Conservation (phyloP, 1,140 invertebrate species). For the Ooceraea biroi region DNA sequence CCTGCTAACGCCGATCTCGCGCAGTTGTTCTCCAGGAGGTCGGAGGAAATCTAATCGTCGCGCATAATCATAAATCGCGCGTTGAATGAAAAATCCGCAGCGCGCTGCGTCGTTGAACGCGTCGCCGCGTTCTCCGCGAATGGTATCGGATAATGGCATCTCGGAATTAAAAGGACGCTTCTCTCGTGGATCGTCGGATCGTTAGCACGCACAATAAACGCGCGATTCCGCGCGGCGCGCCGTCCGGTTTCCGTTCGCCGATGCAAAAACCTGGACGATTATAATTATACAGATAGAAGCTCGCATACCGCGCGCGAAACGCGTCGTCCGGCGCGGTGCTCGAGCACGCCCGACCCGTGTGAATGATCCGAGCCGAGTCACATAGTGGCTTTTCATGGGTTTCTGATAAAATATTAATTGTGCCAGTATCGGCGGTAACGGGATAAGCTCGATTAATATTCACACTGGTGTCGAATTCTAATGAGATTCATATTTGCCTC, state of each 20-base stretch:
- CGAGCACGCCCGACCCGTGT: background rate
- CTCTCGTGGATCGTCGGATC: constrained; percentile 12
- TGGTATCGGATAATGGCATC: constrained; percentile 31
- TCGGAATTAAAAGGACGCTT: constrained; percentile 35
- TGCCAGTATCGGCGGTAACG: background rate
- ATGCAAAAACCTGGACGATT: constrained; percentile 15
- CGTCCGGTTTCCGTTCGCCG: constrained; percentile 5
- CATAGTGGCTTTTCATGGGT: no score
- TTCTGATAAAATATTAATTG: background rate
- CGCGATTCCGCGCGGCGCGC: background rate
- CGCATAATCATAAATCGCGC: constrained; percentile 47
- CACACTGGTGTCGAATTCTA: constrained; percentile 21
- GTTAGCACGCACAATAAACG: constrained; percentile 29
- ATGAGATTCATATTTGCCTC: background rate
- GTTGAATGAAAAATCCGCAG: constrained; percentile 30
- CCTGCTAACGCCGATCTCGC: background rate
- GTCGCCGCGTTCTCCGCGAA: constrained; percentile 9
- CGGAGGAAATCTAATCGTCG: constrained; percentile 40
- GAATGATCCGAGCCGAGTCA: background rate
- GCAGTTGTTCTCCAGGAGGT: constrained; percentile 16
- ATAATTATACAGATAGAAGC: constrained; percentile 2
- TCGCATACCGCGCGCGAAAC: background rate
- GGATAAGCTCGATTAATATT: constrained; percentile 1
- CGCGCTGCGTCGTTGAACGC: background rate
- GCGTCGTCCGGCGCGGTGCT: background rate